phyloP scores from a whole-genome alignment of 2,113 vertebrate species.

The Microtus pennsylvanicus region DNA sequence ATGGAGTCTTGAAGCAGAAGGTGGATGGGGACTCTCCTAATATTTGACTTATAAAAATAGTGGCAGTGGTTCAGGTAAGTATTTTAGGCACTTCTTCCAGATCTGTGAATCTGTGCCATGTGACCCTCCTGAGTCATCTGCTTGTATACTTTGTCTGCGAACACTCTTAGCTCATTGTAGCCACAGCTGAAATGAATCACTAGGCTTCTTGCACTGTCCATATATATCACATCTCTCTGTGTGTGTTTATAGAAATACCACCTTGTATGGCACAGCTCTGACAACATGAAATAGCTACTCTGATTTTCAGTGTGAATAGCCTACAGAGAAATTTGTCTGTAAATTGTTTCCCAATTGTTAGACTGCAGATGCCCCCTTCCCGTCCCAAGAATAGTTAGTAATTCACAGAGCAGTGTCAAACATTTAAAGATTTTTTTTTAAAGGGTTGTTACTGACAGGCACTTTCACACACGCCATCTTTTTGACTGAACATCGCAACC shows the following conservation, averaged over 20 bases:
- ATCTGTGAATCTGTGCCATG: not conserved
- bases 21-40: not conserved
- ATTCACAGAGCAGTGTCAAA: conserved; percentile 98
- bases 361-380: conserved; percentile 77
- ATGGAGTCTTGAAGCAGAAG: conserved; percentile 43
- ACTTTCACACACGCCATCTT: conserved; percentile 90
- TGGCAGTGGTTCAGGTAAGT: not conserved
- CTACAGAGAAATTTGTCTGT: conserved; percentile 90
- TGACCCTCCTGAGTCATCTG: not conserved
- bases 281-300: conserved; percentile 95
- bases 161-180: not conserved
- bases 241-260: conserved; percentile 53
- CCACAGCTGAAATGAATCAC: conserved; percentile 54
- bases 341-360: conserved; percentile 91
- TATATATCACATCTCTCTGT: not conserved
- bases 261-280: conserved; percentile 90
- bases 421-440: conserved; percentile 85
- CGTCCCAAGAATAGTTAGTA: conserved; percentile 94
- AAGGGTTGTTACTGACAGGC: conserved; percentile 88
- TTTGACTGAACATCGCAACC: conserved; percentile 90
- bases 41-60: conserved; percentile 64
- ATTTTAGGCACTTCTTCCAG: conserved; percentile 51
- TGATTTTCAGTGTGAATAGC: conserved; percentile 90
- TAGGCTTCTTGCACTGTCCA: not conserved
- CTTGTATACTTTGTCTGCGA: not conserved